phyloP scores from a whole-genome alignment of 1,140 invertebrate species.

The Ostrea denselamellosa region DNA sequence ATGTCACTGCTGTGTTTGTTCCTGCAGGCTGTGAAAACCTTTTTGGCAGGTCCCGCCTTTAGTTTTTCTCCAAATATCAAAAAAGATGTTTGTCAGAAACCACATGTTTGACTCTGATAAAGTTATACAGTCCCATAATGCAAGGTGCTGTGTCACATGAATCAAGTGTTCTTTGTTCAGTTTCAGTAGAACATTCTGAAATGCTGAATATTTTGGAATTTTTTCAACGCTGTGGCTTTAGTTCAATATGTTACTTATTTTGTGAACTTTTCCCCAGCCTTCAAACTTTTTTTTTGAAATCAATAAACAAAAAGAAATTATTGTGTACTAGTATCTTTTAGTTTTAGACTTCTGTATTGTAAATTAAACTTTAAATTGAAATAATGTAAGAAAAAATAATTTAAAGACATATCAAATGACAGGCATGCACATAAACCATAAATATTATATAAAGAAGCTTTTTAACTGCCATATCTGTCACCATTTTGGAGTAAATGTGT shows the following conservation, averaged over 20 bases:
- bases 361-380: background rate
- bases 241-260: background rate
- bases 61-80: conserved; percentile 17
- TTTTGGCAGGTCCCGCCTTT: conserved; percentile 27
- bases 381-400: background rate
- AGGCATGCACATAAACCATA: conserved; percentile 24
- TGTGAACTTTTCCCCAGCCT: background rate
- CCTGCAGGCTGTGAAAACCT: background rate
- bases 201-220: background rate
- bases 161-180: conserved; percentile 22
- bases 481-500: conserved; percentile 28
- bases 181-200: background rate
- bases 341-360: background rate
- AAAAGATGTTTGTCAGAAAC: conserved; percentile 35
- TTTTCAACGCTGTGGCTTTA: background rate
- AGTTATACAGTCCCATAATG: conserved; percentile 21
- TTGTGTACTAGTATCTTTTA: too few relatives aligned
- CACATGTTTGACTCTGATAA: conserved; percentile 24
- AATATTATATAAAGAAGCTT: conserved; percentile 30
- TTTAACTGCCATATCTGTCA: conserved; percentile 37
- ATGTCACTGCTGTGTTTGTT: conserved; percentile 26
- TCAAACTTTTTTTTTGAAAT: background rate
- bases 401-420: background rate
- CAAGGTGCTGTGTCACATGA: conserved; percentile 1
- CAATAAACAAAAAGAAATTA: too few relatives aligned